These are phyloP conservation scores for Holothuria leucospilota DNA, from an alignment of 53 echinoderm and acorn worm genomes.

Conservation along the genomic window DNA sequence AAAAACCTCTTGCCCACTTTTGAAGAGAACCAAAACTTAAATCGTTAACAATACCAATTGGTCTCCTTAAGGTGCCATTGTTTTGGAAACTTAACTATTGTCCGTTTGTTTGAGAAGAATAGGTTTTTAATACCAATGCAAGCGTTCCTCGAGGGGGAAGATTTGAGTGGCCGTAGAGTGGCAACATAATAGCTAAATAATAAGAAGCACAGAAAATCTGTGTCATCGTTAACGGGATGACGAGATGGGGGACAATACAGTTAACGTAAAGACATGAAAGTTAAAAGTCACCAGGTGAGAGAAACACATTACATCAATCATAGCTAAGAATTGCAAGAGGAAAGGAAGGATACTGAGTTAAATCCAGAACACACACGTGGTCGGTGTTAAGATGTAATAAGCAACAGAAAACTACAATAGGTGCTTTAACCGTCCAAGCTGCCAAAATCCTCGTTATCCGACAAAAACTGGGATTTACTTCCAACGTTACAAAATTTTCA, in stretches of 20 bases:
- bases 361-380: too few species aligned
- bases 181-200: constrained; percentile 18
- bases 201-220: constrained; percentile 41
- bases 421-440: too few species aligned
- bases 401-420: too few species aligned
- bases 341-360: too few species aligned
- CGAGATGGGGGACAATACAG: constrained; percentile 24
- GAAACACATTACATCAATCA: neutral
- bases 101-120: constrained; percentile 27
- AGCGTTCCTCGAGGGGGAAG: constrained; percentile 10
- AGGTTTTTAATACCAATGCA: constrained; percentile 37
- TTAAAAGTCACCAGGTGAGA: constrained; percentile 42
- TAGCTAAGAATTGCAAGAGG: too few species aligned
- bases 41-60: constrained; percentile 20
- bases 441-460: too few species aligned
- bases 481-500: too few species aligned
- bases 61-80: constrained; percentile 40
- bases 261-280: constrained; percentile 12
- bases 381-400: too few species aligned
- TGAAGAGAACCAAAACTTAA: constrained; percentile 12
- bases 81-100: constrained; percentile 39
- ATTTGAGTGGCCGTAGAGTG: constrained; percentile 13
- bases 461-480: too few species aligned
- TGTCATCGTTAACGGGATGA: constrained; percentile 39
- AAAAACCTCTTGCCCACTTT: neutral